These are phyloP conservation scores for Cyclophora punctaria DNA, from an alignment of 2,888 invertebrate genomes.

Conservation along the genomic window DNA sequence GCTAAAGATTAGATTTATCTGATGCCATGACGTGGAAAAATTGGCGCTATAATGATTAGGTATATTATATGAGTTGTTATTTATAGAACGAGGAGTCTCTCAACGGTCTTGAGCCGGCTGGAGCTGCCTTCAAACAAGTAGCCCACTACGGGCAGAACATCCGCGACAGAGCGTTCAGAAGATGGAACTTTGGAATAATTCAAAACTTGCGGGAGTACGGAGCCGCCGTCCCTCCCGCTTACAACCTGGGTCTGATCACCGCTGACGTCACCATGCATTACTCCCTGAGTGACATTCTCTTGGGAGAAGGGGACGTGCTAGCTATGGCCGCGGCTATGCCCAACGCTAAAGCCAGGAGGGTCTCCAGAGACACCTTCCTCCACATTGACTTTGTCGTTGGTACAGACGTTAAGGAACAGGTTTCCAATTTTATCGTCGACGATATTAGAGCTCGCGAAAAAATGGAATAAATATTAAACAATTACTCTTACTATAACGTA, in stretches of 20 bases:
- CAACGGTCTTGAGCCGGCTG: slow-evolving; percentile 12
- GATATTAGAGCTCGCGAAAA: slow-evolving; percentile 11
- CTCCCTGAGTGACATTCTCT: slow-evolving; percentile 34
- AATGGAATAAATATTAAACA: no score
- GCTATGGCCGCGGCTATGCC: slow-evolving; percentile 45
- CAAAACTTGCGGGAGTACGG: slow-evolving; percentile 38
- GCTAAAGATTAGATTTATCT: no score
- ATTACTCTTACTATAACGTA: no score
- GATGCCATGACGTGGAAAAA: no score
- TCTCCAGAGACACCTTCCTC: slow-evolving; percentile 35
- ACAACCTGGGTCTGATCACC: slow-evolving; percentile 38
- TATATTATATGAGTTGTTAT: no score
- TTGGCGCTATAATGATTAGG: no score
- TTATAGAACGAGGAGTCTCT: no score
- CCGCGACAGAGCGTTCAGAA: slow-evolving; percentile 38
- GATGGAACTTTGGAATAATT: slow-evolving; percentile 37
- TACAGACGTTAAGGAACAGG: slow-evolving; percentile 40
- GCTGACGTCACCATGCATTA: slow-evolving; percentile 46
- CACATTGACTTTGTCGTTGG: slow-evolving; percentile 42
- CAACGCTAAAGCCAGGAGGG: slow-evolving; percentile 34
- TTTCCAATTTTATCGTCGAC: slow-evolving; percentile 42
- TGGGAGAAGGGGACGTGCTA: slow-evolving; percentile 43
- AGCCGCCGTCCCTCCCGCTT: slow-evolving; percentile 32
- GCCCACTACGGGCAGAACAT: slow-evolving; percentile 58
- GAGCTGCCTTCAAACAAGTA: slow-evolving; percentile 47